Evolutionary conservation across 1,140 invertebrate genomes (phyloP).

Genomic region (Leptopilina clavipes): DNA sequence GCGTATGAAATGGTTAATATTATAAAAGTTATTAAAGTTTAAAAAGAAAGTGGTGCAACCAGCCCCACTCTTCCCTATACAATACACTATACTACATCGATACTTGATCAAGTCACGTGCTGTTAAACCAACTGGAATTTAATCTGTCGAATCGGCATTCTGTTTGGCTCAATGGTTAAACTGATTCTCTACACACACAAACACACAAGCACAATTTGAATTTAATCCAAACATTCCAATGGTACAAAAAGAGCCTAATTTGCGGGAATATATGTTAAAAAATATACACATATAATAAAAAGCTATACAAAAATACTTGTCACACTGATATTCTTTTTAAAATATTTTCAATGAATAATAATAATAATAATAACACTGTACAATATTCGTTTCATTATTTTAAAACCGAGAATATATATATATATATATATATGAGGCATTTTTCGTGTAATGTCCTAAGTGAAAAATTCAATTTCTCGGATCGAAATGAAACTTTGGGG

Average conservation of each 20-base stretch:
- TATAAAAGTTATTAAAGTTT: too few relatives aligned
- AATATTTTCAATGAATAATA: slow-evolving; percentile 1
- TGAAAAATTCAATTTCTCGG: too few relatives aligned
- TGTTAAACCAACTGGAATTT: slow-evolving; percentile 34
- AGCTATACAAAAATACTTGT: neutral
- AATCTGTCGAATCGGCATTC: slow-evolving; percentile 16
- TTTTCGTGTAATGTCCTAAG: too few relatives aligned
- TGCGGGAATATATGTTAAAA: neutral
- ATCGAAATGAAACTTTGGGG: too few relatives aligned
- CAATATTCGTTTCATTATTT: slow-evolving; percentile 14
- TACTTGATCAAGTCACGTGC: slow-evolving; percentile 21
- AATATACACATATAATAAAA: neutral
- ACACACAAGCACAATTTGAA: slow-evolving; percentile 7
- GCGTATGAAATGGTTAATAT: too few relatives aligned
- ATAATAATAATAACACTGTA: too few relatives aligned
- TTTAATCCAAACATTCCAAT: slow-evolving; percentile 6
- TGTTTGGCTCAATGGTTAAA: slow-evolving; percentile 16
- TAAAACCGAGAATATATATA: neutral
- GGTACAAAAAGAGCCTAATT: neutral
- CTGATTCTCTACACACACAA: neutral
- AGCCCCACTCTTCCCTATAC: too few relatives aligned
- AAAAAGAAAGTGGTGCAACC: too few relatives aligned
- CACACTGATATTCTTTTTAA: neutral
- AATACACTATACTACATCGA: neutral
- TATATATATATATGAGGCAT: neutral